Evolutionary conservation across 1,140 invertebrate genomes (phyloP), one percentile per base, ranked within the genome.

Genomic region (Pantala flavescens): DNA sequence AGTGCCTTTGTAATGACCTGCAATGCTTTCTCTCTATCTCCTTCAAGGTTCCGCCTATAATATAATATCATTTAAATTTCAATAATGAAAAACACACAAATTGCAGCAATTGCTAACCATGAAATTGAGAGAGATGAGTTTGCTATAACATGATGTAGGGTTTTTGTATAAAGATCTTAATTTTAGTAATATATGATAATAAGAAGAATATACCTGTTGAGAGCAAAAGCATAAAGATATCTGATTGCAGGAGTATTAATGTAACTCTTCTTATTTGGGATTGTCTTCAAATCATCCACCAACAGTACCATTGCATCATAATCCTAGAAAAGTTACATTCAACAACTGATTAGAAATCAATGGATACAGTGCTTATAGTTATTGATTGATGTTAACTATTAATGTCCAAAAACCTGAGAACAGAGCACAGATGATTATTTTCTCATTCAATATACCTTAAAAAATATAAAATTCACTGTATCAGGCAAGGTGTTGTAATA

Each of bases 291-390:
- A 84, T 98, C 97, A 80, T 98, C 95, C 0, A 99, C 95, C 63
- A 99, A 85, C 79, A 95, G 92, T 21, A 99, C 97, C 93, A 99
- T 99, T 3, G 96, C 93, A 84, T 99, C 94, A 81, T 99, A 99
- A 81, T 98, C 97, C 87, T 93, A 82, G 72, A 82, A 82, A 77
- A 72, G 73, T 74, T 71, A 43, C 7, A 74, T 43, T 49, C n/a
- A n/a, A n/a, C 43, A 49, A 49, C 9, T 49, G 10, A 49, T 49
- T 49, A 49, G 43, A 49, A 49, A 49, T n/a, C n/a, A n/a, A n/a
- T n/a, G n/a, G n/a, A n/a, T n/a, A n/a, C n/a, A n/a, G n/a, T n/a
- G n/a, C n/a, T n/a, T n/a, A n/a, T n/a, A n/a, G n/a, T n/a, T n/a
- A n/a, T n/a, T n/a, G n/a, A n/a, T n/a, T n/a, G n/a, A n/a, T n/a